These are phyloP conservation scores for Hippocampus zosterae DNA, from an alignment of 2,113 vertebrate genomes.

Conservation along the genomic window DNA sequence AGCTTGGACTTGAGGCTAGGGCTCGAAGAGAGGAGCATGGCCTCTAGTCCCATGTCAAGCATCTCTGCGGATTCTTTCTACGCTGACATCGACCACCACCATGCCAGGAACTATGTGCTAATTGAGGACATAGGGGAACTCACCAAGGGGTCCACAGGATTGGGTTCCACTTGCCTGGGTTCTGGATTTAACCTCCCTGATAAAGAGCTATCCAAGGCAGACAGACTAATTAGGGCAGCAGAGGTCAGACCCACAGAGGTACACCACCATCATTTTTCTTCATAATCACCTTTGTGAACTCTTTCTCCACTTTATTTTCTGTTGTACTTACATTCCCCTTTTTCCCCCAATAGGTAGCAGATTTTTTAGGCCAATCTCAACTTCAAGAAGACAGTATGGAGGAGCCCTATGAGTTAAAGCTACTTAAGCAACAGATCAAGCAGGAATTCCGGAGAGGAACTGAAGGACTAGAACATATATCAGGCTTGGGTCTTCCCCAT, in stretches of 20 bases:
- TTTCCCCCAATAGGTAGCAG: slow-evolving; percentile 70
- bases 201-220: slow-evolving; percentile 91
- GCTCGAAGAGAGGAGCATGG: slow-evolving; percentile 91
- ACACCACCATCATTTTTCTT: slow-evolving; percentile 36
- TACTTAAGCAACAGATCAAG: slow-evolving; percentile 97
- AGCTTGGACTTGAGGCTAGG: slow-evolving; percentile 90
- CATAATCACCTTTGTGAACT: not conserved
- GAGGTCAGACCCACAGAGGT: slow-evolving; percentile 88
- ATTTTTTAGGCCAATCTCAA: slow-evolving; percentile 77
- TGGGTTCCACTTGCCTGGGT: slow-evolving; percentile 76
- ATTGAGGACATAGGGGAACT: slow-evolving; percentile 97
- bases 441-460: slow-evolving; percentile 94
- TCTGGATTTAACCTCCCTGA: slow-evolving; percentile 90
- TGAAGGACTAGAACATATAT: slow-evolving; percentile 88
- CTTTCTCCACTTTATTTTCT: not conserved
- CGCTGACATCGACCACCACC: slow-evolving; percentile 91
- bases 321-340: not conserved
- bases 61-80: slow-evolving; percentile 97
- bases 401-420: slow-evolving; percentile 94
- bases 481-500: slow-evolving; percentile 84
- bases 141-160: slow-evolving; percentile 81
- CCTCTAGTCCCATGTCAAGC: slow-evolving; percentile 94
- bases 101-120: slow-evolving; percentile 88
- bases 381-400: slow-evolving; percentile 96
- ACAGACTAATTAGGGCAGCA: slow-evolving; percentile 83